Evolutionary conservation across 2,797 vertebrate species (phyloP), one percentile per base, ranked within the genome.

Genomic region (Dipus sagitta): DNA sequence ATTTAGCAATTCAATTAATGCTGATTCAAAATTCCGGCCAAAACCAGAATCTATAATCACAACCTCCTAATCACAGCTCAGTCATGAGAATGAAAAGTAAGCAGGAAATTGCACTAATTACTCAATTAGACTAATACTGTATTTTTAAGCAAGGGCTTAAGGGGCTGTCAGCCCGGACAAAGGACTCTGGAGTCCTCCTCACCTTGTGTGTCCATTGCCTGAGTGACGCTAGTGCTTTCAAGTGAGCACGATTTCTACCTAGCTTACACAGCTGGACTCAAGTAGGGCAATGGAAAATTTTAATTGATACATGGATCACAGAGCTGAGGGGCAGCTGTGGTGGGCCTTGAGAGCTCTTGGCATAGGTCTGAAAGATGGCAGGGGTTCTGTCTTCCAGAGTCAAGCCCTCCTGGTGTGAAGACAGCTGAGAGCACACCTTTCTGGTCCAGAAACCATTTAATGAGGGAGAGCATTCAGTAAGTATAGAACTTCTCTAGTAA

Each of bases 11-110:
- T 97, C 95, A 96, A 93, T 97, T 94, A 97, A 97, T 91, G 95
- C 93, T 95, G 92, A 97, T 96, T 97, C 96, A 96, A 97, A 97
- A 97, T 97, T 94, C 97, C 34, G 67, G 96, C 96, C 96, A 32
- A 91, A 96, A 95, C 94, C 96, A 95, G 94, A 95, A 95, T 95
- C 96, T 96, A 95, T 92, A 97, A 96, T 96, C 96, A 96, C 95
- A 95, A 83, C 77, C 91, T 90, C 95, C 95, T 96, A 97, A 95
- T 97, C 96, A 97, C 93, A 95, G 96, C 96, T 96, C 96, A 93
- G 95, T 91, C 86, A 34, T 47, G 84, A 96, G 96, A 95, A 96
- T 95, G 96, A 97, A 42, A 96, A 97, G 92, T 71, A 95, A 93
- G 93, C 94, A 97, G 96, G 96, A 95, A 97, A 95, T 87, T 89